Evolutionary conservation across 2,888 invertebrate species (phyloP).

Genomic region (Bugulina stolonifera): DNA sequence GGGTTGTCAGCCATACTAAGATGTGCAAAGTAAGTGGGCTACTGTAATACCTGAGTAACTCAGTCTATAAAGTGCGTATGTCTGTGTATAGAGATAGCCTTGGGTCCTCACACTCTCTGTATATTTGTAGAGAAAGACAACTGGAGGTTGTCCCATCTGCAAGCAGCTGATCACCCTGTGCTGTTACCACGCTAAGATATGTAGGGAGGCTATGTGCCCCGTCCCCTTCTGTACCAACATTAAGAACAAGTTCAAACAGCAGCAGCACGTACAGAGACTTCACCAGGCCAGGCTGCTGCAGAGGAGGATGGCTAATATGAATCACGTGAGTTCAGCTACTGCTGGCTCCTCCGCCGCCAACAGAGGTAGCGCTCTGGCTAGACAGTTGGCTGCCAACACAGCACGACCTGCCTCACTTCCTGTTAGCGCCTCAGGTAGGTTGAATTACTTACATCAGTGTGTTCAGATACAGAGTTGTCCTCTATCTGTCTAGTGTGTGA

Average conservation of each 20-base stretch:
- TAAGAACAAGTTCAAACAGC: constrained; percentile 93
- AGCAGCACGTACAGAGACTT: constrained; percentile 86
- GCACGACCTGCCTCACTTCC: neutral
- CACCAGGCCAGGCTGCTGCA: constrained; percentile 77
- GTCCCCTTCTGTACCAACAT: constrained; percentile 99
- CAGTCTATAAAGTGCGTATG: neutral
- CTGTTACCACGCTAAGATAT: constrained; percentile 98
- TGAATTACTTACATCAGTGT: too few species aligned
- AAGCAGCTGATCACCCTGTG: constrained; percentile 97
- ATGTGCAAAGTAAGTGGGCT: constrained; percentile 65
- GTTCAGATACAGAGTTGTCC: too few species aligned
- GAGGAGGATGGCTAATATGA: constrained; percentile 57
- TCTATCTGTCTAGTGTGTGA: too few species aligned
- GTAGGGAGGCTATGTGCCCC: constrained; percentile 79
- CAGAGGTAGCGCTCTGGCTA: neutral
- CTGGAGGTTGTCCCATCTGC: constrained; percentile 96
- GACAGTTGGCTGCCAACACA: neutral
- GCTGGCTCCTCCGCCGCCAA: constrained; percentile 18
- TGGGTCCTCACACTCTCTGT: neutral
- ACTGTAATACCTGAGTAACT: neutral
- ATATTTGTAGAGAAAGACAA: constrained; percentile 41
- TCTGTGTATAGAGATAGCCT: neutral
- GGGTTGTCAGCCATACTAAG: constrained; percentile 96
- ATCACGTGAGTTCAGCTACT: constrained; percentile 29
- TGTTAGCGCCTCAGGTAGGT: neutral